Base-by-base conservation (phyloP, 1,140 invertebrate species). In the Caenorhabditis latens region DNA sequence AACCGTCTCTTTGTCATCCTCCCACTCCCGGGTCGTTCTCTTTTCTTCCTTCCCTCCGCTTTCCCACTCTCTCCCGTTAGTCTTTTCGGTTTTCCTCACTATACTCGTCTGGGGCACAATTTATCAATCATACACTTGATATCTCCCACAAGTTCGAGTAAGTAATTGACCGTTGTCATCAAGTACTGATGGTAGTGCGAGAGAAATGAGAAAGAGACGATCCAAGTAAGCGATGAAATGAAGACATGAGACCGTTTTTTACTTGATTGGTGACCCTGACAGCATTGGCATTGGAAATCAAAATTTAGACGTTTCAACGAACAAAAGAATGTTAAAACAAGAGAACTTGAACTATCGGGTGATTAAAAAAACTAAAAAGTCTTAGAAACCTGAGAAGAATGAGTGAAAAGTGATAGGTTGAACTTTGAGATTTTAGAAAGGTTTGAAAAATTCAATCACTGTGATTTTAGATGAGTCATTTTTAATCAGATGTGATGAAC, bases 1-100 rank as follows among this genome's bases (percentile, higher is more conserved):
- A 79, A 79, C 71, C 71, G 71, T 79, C 71, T 79, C 71, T 79
- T 79, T 79, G 71, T 53, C 71, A 79, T 79, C 71, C 71, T 79
- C 71, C 71, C 71, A 50, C 46, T 53, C 55, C 53, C 32, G 53
- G 53, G 55, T 61, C 55, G 58, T 43, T 58, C 83, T 61, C 42
- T 84, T 63, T 75, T 19, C 58, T 42, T 11, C 16, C 50, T 53
- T 16, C 11, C 32, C 16, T 43, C 13, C 21, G 19, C 42, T 63
- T 63, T 84, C 53, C 83, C 83, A 61, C 83, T 11, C 79, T 58
- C 48, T 53, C 83, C 55, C 13, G 53, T 21, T 32, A 32, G 16
- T 19, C 14, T 55, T 61, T 55, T 84, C 55, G 55, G 8, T 58
- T 57, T 63, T 32, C 53, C 42, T 58, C 55, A 63, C 83, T 53